Base-by-base conservation (phyloP, 2,888 invertebrate species). In the Sarcophaga caerulescens region DNA sequence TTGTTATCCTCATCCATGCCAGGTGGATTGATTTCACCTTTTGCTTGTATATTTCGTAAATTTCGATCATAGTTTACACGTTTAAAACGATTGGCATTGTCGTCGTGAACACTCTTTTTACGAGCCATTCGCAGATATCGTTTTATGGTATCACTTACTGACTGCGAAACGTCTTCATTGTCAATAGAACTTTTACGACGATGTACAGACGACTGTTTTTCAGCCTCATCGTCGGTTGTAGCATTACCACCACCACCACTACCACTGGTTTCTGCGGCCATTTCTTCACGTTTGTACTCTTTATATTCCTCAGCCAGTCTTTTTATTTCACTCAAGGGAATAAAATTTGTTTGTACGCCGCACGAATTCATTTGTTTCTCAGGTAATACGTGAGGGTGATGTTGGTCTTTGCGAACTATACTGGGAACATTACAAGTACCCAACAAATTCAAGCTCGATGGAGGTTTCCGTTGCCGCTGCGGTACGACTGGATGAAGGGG, bases 11-110 rank as follows among this genome's bases (percentile, higher is more conserved):
- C 97, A 88, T 97, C 97, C 89, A 97, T 97, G 23, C 97, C 96
- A 0, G 95, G 95, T 75, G 96, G 96, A 17, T 95, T 95, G 2
- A 95, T 96, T 91, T 95, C 95, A 74, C 96, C 95, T 89, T 96
- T 96, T 0, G 97, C 95, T 90, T 96, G 97, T 85, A 97, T 97
- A 89, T 97, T 97, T 44, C 97, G 94, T 84, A 97, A 93, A 90
- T 97, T 97, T 84, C 96, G 95, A 90, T 98, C 97, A 90, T 98
- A 98, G 92, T 98, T 98, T 23, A 98, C 97, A 0, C 97, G 95
- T 91, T 97, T 97, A 91, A 97, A 98, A 74, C 96, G 95, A 90
- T 97, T 97, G 3, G 95, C 95, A 88, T 96, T 96, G 3, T 96
- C 95, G 92, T 97, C 97, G 71, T 91, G 91, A 12, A 96, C 95